A percentile compares a stretch with the other conserved stretches of the same genome.
These are phyloP conservation scores for Eupithecia abbreviata DNA, from an alignment of 2,888 invertebrate genomes.

Conservation along the genomic window DNA sequence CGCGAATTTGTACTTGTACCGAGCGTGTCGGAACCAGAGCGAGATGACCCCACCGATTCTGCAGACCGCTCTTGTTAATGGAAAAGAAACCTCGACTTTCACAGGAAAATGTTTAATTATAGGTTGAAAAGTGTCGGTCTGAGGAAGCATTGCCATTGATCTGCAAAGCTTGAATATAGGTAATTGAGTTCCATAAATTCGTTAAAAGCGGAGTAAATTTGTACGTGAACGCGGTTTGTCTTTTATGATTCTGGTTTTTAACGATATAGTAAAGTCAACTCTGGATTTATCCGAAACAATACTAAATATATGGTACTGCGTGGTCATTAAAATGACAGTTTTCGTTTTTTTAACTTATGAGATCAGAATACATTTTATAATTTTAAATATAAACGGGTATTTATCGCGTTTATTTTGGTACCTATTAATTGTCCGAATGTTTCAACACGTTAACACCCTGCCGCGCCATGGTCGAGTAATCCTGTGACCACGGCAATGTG, in stretches of 20 bases:
- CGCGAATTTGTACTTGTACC: constrained; percentile 51
- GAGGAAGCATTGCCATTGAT: constrained; percentile 1
- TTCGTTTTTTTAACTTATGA: too few relatives aligned
- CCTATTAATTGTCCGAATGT: not conserved
- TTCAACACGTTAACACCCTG: not conserved
- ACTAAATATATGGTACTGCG: too few relatives aligned
- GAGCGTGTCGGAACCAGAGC: constrained; percentile 50
- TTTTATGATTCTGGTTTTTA: not conserved
- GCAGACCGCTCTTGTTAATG: constrained; percentile 39
- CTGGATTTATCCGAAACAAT: not conserved
- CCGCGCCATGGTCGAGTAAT: not conserved
- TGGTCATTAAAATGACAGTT: too few relatives aligned
- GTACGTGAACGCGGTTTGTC: not conserved
- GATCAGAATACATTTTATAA: too few relatives aligned
- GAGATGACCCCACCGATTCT: constrained; percentile 43
- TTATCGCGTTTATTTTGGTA: not conserved
- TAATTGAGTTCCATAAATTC: not conserved
- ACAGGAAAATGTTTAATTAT: constrained; percentile 26
- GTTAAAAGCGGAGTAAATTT: not conserved
- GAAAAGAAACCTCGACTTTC: constrained; percentile 33
- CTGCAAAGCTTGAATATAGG: constrained; percentile 1
- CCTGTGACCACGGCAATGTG: too few relatives aligned
- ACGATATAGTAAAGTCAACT: not conserved
- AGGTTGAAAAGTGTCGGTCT: constrained; percentile 11
- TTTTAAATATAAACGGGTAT: too few relatives aligned